These are phyloP conservation scores for Leptestheria dahalacensis DNA, from an alignment of 1,140 invertebrate species.

Conservation along the genomic window DNA sequence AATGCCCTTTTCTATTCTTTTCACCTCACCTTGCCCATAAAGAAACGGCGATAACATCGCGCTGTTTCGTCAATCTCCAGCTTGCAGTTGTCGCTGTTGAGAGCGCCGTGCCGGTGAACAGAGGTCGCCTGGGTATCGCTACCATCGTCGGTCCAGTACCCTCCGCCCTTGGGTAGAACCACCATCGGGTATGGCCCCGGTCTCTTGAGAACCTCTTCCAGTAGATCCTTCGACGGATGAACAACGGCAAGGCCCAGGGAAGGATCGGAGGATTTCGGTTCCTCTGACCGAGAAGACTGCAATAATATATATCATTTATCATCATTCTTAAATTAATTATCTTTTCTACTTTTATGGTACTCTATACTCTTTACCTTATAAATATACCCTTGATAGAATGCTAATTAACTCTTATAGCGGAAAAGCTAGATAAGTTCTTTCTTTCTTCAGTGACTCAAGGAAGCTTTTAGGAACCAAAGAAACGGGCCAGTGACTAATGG, in stretches of 20 bases:
- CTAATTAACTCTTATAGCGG: no score
- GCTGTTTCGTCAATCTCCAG: constrained; percentile 89
- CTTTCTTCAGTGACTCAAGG: no score
- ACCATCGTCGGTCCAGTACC: constrained; percentile 85
- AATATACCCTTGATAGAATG: neutral
- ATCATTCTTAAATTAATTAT: neutral
- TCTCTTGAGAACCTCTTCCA: constrained; percentile 50
- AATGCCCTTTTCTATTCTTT: no score
- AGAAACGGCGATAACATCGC: constrained; percentile 79
- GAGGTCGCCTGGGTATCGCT: constrained; percentile 27
- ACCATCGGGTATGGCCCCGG: constrained; percentile 60
- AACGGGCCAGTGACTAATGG: no score
- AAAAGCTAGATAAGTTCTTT: no score
- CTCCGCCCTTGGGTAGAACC: constrained; percentile 57
- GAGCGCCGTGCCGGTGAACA: constrained; percentile 7
- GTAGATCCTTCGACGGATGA: constrained; percentile 38
- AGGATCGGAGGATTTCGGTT: neutral
- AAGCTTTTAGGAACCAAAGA: no score
- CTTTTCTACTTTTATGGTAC: neutral
- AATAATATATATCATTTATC: neutral
- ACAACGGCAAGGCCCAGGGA: neutral
- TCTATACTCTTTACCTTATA: neutral
- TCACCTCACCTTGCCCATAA: constrained; percentile 66
- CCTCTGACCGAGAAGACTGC: neutral
- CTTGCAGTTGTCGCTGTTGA: constrained; percentile 48